Conservation (phyloP, 2,888 invertebrate species). For the Odontothrips loti region DNA sequence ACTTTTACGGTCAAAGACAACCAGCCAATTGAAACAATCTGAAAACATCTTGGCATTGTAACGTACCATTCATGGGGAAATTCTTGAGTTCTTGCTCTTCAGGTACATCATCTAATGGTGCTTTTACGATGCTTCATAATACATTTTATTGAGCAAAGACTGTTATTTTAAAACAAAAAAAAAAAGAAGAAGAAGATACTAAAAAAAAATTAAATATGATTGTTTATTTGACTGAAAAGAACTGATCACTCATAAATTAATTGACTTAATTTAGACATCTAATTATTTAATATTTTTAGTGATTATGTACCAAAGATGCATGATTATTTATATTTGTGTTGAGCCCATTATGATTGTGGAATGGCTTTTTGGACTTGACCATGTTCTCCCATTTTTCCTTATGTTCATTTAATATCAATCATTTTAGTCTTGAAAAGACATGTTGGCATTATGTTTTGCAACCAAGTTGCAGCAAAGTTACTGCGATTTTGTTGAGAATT, state of each 20-base stretch:
- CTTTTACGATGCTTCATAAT: neutral
- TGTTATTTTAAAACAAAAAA: constrained; percentile 14
- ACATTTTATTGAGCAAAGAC: constrained; percentile 12
- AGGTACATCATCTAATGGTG: constrained; percentile 13
- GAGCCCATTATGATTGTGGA: constrained; percentile 15
- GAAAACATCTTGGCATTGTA: neutral
- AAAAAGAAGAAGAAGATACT: neutral
- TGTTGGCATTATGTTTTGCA: constrained; percentile 23
- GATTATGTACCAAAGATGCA: constrained; percentile 26
- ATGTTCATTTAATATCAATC: neutral
- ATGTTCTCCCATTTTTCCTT: constrained; percentile 4
- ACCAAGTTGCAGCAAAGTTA: neutral
- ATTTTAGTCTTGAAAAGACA: constrained; percentile 10
- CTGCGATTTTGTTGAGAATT: neutral
- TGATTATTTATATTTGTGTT: constrained; percentile 27
- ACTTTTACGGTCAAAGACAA: constrained; percentile 16
- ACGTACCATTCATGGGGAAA: neutral
- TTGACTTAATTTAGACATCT: constrained; percentile 25
- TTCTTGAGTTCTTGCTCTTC: constrained; percentile 2
- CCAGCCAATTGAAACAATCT: constrained; percentile 22
- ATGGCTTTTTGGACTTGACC: constrained; percentile 26
- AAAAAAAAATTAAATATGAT: constrained; percentile 12
- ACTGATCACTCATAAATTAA: constrained; percentile 24
- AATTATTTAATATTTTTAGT: constrained; percentile 25
- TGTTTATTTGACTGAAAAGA: constrained; percentile 27